A percentile compares a stretch with the other conserved stretches of the same genome.
Conservation (phyloP, 2,888 invertebrate species). For the Eulithis testata region DNA sequence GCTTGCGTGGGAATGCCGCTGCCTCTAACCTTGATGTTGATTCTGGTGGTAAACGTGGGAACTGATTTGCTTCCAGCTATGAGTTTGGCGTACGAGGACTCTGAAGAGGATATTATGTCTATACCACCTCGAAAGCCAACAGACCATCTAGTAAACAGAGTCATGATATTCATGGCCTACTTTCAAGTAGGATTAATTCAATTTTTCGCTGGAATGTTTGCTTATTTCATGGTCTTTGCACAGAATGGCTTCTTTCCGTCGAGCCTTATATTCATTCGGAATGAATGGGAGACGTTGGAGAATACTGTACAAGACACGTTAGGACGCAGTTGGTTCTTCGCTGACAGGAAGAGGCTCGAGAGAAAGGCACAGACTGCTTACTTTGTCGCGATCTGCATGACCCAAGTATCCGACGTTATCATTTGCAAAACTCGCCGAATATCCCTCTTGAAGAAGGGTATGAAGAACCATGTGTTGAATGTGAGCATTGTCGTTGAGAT, state of each 20-base stretch:
- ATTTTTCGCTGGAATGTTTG: conserved; percentile 91
- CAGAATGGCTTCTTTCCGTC: conserved; percentile 90
- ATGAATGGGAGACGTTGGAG: conserved; percentile 88
- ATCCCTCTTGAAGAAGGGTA: conserved; percentile 90
- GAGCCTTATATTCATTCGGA: conserved; percentile 87
- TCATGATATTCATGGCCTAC: conserved; percentile 91
- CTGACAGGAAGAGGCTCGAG: conserved; percentile 88
- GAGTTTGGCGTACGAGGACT: conserved; percentile 90
- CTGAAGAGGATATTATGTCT: conserved; percentile 91
- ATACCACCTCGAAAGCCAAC: conserved; percentile 81
- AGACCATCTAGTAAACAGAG: conserved; percentile 82
- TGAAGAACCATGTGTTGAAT: conserved; percentile 88
- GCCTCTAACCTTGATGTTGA: conserved; percentile 85
- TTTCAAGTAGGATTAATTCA: conserved; percentile 95
- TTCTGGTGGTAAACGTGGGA: conserved; percentile 90
- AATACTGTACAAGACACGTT: conserved; percentile 88
- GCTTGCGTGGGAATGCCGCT: conserved; percentile 90
- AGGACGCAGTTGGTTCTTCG: conserved; percentile 90
- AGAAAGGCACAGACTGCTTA: conserved; percentile 91
- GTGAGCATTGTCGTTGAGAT: conserved; percentile 86
- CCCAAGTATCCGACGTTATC: conserved; percentile 91
- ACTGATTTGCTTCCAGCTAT: conserved; percentile 92
- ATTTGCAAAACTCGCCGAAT: conserved; percentile 91
- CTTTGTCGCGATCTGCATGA: conserved; percentile 91
- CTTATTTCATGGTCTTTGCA: conserved; percentile 92